These are phyloP conservation scores for Porites lutea DNA, from an alignment of 64 coral and sea anemone genomes.

Conservation along the genomic window DNA sequence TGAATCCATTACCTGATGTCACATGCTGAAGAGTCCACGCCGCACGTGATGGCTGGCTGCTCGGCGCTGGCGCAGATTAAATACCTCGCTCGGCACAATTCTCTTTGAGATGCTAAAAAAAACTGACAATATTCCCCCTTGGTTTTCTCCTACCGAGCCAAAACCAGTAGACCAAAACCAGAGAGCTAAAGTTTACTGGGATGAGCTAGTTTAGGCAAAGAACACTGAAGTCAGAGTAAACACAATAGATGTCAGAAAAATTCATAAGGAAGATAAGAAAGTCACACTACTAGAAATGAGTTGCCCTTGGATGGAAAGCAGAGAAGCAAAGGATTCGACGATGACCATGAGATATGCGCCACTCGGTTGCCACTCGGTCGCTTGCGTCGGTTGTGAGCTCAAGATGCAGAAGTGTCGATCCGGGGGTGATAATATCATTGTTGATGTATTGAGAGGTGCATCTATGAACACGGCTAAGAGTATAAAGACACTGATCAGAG, in stretches of 20 bases:
- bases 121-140: not conserved
- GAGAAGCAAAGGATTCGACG: too few relatives aligned
- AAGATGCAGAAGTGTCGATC: too few relatives aligned
- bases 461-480: too few relatives aligned
- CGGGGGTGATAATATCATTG: too few relatives aligned
- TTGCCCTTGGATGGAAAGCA: not conserved
- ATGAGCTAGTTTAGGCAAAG: not conserved
- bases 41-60: not conserved
- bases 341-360: too few relatives aligned
- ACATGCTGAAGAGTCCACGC: too few relatives aligned
- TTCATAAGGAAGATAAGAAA: not conserved
- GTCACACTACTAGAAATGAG: not conserved
- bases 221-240: not conserved
- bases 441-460: too few relatives aligned
- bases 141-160: not conserved
- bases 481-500: too few relatives aligned
- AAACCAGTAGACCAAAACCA: not conserved
- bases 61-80: not conserved
- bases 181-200: not conserved
- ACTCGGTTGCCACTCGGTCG: too few relatives aligned
- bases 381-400: too few relatives aligned
- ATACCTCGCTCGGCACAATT: not conserved
- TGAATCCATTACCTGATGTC: too few relatives aligned
- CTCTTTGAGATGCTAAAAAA: not conserved
- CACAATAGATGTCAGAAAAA: not conserved